phyloP scores from a whole-genome alignment of 2,113 vertebrate species.

The Cheirogaleus medius region DNA sequence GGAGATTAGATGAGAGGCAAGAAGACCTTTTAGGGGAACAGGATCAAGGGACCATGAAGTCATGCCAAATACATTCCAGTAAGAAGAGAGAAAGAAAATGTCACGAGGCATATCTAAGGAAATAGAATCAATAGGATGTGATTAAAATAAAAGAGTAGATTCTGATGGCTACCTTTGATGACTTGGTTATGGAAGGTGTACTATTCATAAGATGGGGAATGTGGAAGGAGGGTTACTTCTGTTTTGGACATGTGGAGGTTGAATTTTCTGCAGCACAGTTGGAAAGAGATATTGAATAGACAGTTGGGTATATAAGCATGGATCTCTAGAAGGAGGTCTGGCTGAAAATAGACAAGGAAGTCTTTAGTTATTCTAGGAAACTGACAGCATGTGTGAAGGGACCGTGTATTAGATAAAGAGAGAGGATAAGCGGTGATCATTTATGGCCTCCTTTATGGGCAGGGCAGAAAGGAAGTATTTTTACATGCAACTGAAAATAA shows the following conservation, averaged over 20 bases:
- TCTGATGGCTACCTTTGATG: background rate
- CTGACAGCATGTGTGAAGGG: background rate
- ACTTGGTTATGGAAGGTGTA: background rate
- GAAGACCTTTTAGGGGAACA: no score
- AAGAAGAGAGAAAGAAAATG: background rate
- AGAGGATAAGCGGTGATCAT: background rate
- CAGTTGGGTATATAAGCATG: background rate
- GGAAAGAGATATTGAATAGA: background rate
- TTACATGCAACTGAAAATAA: background rate
- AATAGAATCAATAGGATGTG: background rate
- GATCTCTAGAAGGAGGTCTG: background rate
- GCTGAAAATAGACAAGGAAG: background rate
- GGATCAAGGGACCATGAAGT: background rate
- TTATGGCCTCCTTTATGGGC: background rate
- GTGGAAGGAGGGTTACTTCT: background rate
- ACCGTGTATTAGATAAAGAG: background rate
- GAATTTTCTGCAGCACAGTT: background rate
- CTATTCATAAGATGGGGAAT: background rate
- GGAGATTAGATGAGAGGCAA: background rate
- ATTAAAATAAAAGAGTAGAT: background rate
- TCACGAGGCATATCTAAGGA: background rate
- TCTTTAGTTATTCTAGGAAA: background rate
- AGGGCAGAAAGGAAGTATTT: background rate
- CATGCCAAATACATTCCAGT: background rate
- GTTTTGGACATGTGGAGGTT: background rate